Evolutionary conservation across 2,113 vertebrate species (phyloP).

Genomic region (Xiphophorus maculatus): DNA sequence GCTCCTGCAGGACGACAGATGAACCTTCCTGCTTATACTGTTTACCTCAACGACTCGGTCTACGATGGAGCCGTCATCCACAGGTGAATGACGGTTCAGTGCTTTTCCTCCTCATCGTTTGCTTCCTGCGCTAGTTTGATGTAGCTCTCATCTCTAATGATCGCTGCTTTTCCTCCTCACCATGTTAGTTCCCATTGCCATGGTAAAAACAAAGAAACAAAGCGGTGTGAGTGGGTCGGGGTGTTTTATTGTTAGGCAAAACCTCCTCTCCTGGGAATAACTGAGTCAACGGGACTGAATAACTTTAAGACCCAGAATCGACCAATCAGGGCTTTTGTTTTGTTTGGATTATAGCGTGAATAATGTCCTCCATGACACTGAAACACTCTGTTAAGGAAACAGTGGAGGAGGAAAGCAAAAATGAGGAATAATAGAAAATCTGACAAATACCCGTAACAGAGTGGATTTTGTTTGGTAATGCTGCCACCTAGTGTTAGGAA

Average conservation of each 20-base stretch:
- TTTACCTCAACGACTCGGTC: conserved; percentile 93
- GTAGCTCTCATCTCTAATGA: not conserved
- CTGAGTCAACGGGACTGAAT: conserved; percentile 56
- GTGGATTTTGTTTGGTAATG: conserved; percentile 26
- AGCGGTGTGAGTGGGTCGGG: conserved; percentile 42
- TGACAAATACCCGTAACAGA: conserved; percentile 16
- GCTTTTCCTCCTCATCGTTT: not conserved
- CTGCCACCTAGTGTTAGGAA: conserved; percentile 69
- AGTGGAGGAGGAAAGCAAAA: conserved; percentile 53
- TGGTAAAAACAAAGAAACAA: conserved; percentile 54
- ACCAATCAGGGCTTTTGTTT: conserved; percentile 16
- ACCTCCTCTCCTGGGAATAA: conserved; percentile 46
- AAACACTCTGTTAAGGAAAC: conserved; percentile 30
- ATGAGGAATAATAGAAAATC: conserved; percentile 42
- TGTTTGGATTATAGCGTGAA: conserved; percentile 68
- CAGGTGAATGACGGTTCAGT: conserved; percentile 80
- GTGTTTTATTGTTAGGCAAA: conserved; percentile 64
- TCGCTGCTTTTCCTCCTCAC: conserved; percentile 9
- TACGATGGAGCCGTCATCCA: conserved; percentile 92
- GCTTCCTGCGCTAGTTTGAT: not conserved
- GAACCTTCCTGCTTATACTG: conserved; percentile 74
- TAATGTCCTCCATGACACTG: conserved; percentile 76
- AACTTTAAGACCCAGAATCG: conserved; percentile 33
- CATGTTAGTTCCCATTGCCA: conserved; percentile 65
- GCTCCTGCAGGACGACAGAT: conserved; percentile 89